Percentiles rank a stretch among this genome's conserved stretches.
Conservation (phyloP, 1,140 invertebrate species). For the Drosophila biarmipes region DNA sequence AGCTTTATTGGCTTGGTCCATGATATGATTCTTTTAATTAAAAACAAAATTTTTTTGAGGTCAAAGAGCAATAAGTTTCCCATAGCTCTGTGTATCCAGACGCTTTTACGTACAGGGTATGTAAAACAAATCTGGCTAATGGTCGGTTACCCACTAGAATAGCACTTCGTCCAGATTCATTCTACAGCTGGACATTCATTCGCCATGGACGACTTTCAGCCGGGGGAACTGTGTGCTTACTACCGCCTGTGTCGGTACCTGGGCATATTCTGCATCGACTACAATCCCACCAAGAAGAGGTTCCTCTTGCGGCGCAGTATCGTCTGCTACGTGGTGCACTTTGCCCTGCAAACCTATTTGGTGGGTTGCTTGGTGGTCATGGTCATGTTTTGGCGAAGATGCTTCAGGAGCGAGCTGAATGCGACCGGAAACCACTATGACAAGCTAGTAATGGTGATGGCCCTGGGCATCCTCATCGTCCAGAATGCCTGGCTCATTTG, state of each 20-base stretch:
- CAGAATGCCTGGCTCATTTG: slow-evolving; percentile 66
- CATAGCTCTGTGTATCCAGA: no score
- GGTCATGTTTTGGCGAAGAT: slow-evolving; percentile 42
- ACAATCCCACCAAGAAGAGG: slow-evolving; percentile 25
- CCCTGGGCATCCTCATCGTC: slow-evolving; percentile 52
- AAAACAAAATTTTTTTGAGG: no score
- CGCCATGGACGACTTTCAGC: slow-evolving; percentile 35
- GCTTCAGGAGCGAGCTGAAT: slow-evolving; percentile 51
- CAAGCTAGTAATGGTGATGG: slow-evolving; percentile 52
- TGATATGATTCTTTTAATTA: no score
- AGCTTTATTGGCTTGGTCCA: no score
- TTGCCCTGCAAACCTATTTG: slow-evolving; percentile 49
- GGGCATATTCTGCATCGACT: slow-evolving; percentile 70
- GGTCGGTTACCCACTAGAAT: neutral
- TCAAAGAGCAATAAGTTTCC: no score
- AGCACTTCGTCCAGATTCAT: neutral
- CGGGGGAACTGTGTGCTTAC: slow-evolving; percentile 43
- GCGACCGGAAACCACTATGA: slow-evolving; percentile 67
- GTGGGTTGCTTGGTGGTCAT: slow-evolving; percentile 40
- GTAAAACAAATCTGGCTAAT: slow-evolving; percentile 8
- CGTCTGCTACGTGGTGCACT: slow-evolving; percentile 58
- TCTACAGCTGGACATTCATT: neutral
- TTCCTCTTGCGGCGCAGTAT: slow-evolving; percentile 52
- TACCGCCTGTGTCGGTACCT: slow-evolving; percentile 65
- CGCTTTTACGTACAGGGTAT: neutral